Conservation (phyloP, 92 coral and sea anemone species). For the Micromussa lordhowensis region DNA sequence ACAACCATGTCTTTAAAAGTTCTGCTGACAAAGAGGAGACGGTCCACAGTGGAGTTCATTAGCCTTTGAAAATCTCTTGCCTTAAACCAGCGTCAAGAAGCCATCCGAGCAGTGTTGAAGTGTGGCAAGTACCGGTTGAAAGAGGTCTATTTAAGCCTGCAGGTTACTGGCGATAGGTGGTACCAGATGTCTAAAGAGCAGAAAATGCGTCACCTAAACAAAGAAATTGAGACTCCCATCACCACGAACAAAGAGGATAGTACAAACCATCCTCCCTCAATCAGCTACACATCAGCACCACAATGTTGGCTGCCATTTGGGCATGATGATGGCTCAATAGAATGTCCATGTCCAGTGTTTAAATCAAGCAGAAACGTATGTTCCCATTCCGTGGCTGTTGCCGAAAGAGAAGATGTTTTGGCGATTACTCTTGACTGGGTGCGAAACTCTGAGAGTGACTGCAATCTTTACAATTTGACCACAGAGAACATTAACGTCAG, state of each 20-base stretch:
- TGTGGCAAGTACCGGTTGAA: conserved; percentile 49
- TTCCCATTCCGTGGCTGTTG: conserved; percentile 57
- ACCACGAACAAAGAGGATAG: neutral
- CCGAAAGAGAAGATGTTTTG: conserved; percentile 43
- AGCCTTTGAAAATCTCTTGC: conserved; percentile 47
- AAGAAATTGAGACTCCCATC: conserved; percentile 38
- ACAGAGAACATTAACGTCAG: conserved; percentile 49
- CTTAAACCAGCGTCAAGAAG: conserved; percentile 48
- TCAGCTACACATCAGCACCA: conserved; percentile 25
- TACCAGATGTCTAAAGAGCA: conserved; percentile 52
- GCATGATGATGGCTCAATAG: no score
- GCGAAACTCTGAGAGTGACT: conserved; percentile 22
- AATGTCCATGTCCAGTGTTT: conserved; percentile 51
- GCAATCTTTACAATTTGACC: conserved; percentile 42
- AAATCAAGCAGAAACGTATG: conserved; percentile 49
- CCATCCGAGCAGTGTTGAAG: conserved; percentile 43
- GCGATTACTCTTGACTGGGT: conserved; percentile 46
- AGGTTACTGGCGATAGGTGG: conserved; percentile 29
- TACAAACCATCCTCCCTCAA: conserved; percentile 7
- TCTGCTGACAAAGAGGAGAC: conserved; percentile 51
- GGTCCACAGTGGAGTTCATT: conserved; percentile 64
- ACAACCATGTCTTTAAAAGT: conserved; percentile 59
- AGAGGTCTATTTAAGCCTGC: conserved; percentile 3
- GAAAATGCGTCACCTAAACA: conserved; percentile 18
- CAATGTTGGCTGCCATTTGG: conserved; percentile 45